Conservation (phyloP, 2,797 vertebrate species). For the Perodicticus potto region DNA sequence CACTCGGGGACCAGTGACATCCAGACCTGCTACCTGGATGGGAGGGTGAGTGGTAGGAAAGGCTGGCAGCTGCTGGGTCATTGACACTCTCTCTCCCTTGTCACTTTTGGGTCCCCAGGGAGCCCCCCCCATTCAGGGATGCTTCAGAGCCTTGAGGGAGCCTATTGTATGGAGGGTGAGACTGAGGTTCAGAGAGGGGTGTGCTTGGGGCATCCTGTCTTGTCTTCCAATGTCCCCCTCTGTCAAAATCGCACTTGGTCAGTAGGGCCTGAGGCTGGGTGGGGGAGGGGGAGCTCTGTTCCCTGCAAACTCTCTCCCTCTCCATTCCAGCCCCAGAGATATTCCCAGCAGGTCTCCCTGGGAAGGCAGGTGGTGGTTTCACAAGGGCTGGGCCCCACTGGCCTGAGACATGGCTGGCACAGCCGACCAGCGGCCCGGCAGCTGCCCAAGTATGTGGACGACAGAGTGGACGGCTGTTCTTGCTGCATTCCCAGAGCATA, state of each 20-base stretch:
- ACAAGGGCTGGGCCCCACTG: slow-evolving; percentile 53
- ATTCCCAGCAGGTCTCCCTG: neutral
- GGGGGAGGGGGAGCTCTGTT: too few relatives aligned
- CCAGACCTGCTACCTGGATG: fast-evolving
- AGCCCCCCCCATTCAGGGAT: neutral
- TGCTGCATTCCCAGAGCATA: slow-evolving; percentile 75
- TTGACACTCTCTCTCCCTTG: neutral
- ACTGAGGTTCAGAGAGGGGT: neutral
- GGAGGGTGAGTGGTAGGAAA: neutral
- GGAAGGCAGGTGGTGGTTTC: slow-evolving; percentile 1
- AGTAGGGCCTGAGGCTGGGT: neutral
- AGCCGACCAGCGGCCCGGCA: slow-evolving; percentile 70
- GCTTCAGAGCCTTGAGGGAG: neutral
- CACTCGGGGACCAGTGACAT: neutral
- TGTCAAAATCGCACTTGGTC: neutral
- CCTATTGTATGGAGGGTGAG: neutral
- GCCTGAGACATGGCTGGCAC: slow-evolving; percentile 83
- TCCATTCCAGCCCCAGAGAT: neutral
- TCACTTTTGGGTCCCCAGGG: neutral
- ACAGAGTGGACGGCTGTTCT: slow-evolving; percentile 70
- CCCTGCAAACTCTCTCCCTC: neutral
- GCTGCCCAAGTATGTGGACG: slow-evolving; percentile 85
- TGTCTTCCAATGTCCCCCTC: neutral
- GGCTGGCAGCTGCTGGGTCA: neutral
- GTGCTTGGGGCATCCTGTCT: neutral